A percentile compares a stretch with the other conserved stretches of the same genome.
These are phyloP conservation scores for Panagrolaimus sp. DNA, from an alignment of 1,140 invertebrate species.

Conservation along the genomic window DNA sequence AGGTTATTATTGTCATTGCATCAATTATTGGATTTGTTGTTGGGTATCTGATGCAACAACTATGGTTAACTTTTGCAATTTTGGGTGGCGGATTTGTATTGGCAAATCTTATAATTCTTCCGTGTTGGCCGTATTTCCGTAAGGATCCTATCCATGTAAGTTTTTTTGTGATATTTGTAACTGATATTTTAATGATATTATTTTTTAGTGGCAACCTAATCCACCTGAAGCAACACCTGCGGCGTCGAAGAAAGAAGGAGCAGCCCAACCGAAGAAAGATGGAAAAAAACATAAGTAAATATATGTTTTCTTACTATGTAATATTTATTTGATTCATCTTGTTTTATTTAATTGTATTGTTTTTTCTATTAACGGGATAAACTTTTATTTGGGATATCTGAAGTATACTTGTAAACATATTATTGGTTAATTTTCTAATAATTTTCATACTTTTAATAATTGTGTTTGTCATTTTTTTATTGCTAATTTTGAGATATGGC, in stretches of 20 bases:
- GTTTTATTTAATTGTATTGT: neutral
- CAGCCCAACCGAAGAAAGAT: neutral
- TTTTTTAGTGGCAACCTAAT: slow-evolving; percentile 3
- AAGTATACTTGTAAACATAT: neutral
- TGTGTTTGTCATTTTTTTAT: neutral
- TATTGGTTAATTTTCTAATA: neutral
- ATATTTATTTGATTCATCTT: slow-evolving; percentile 8
- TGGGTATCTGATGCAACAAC: slow-evolving; percentile 38
- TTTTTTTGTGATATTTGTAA: neutral
- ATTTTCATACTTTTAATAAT: neutral
- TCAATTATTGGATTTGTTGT: slow-evolving; percentile 45
- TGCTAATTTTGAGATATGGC: neutral
- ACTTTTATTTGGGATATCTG: neutral
- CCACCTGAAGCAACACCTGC: no score
- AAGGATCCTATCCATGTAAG: slow-evolving; percentile 40
- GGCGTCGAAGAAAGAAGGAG: neutral
- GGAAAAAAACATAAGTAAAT: slow-evolving; percentile 16
- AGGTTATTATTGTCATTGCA: slow-evolving; percentile 41
- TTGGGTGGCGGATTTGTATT: slow-evolving; percentile 38
- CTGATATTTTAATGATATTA: neutral
- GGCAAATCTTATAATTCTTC: slow-evolving; percentile 43
- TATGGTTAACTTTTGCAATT: slow-evolving; percentile 42
- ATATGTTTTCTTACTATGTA: neutral
- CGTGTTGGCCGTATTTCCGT: slow-evolving; percentile 48
- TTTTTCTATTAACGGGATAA: neutral